A percentile compares a stretch with the other conserved stretches of the same genome.
phyloP scores from a whole-genome alignment of 2,797 vertebrate genomes.

The Podarcis siculus region DNA sequence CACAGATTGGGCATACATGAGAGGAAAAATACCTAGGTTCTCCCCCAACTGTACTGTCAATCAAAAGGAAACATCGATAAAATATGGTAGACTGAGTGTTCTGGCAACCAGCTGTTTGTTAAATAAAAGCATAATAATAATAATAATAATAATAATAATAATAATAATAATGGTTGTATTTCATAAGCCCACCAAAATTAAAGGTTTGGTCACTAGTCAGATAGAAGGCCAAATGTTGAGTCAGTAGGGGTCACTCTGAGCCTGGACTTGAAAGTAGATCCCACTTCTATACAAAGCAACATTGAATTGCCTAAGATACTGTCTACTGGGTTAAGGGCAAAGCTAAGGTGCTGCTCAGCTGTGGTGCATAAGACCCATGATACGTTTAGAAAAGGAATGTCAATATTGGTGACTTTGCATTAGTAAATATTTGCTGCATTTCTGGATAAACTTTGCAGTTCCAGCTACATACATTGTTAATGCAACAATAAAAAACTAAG shows the following conservation, averaged over 20 bases:
- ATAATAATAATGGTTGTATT: slow-evolving; percentile 22
- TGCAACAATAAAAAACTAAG: background rate
- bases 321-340: slow-evolving; percentile 11
- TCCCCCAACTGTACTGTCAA: slow-evolving; percentile 37
- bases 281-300: slow-evolving; percentile 3
- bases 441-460: background rate
- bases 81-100: slow-evolving; percentile 33
- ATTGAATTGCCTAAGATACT: slow-evolving; percentile 5
- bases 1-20: slow-evolving; percentile 50
- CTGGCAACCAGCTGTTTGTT: slow-evolving; percentile 24
- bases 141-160: background rate
- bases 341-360: background rate
- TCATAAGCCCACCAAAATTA: slow-evolving; percentile 29
- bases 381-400: slow-evolving; percentile 33
- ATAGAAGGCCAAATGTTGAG: slow-evolving; percentile 21
- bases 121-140: slow-evolving; percentile 1
- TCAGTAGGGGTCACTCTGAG: slow-evolving; percentile 23
- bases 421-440: slow-evolving; percentile 42
- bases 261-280: slow-evolving; percentile 14
- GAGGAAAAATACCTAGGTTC: slow-evolving; percentile 53
- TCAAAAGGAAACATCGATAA: slow-evolving; percentile 43
- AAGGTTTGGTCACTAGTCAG: slow-evolving; percentile 6
- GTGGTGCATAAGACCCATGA: slow-evolving; percentile 14
- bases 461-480: slow-evolving; percentile 34
- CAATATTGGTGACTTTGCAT: slow-evolving; percentile 16